These are phyloP conservation scores for Nothoprocta perdicaria DNA, from an alignment of 2,113 vertebrate genomes.

Conservation along the genomic window DNA sequence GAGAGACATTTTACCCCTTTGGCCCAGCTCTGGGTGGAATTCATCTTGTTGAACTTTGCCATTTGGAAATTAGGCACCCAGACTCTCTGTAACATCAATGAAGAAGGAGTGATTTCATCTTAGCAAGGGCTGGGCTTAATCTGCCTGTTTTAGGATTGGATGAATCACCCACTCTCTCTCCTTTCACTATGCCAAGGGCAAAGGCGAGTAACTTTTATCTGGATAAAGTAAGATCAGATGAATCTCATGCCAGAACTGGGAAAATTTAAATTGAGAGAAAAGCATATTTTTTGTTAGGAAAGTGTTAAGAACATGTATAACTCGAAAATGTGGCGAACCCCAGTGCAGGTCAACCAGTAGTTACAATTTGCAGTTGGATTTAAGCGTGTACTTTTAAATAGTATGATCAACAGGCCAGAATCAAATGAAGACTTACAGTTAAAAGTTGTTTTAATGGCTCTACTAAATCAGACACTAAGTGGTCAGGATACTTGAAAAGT, in stretches of 20 bases:
- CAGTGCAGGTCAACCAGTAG: not conserved
- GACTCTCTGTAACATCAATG: not conserved
- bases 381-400: not conserved
- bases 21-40: not conserved
- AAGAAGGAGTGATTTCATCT: not conserved
- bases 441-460: not conserved
- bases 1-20: not conserved
- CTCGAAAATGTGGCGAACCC: constrained; percentile 7
- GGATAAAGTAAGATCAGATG: not conserved
- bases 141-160: not conserved
- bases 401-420: not conserved
- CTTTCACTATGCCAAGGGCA: not conserved
- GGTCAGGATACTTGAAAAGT: not conserved
- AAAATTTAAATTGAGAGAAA: not conserved
- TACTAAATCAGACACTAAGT: not conserved
- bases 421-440: not conserved
- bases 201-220: not conserved
- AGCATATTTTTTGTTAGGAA: not conserved
- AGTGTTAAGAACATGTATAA: not conserved
- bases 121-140: not conserved
- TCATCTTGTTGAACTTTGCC: not conserved
- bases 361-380: not conserved
- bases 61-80: not conserved
- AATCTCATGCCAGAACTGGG: not conserved
- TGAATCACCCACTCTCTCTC: rapidly evolving